Evolutionary conservation across 2,113 vertebrate species (phyloP).

Genomic region (Microtus richardsoni): DNA sequence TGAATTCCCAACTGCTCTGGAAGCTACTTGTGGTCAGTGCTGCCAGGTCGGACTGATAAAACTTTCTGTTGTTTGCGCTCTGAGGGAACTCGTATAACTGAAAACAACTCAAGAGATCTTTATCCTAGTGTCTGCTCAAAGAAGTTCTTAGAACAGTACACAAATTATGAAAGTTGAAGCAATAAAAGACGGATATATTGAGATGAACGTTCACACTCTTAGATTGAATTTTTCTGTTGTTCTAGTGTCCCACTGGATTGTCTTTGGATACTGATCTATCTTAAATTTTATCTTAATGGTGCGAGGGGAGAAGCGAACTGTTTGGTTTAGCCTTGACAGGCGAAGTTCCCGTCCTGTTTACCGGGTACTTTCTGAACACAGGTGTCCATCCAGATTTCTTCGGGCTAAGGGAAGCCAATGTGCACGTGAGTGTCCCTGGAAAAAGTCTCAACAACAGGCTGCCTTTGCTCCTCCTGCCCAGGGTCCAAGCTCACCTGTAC

Average conservation of each 20-base stretch:
- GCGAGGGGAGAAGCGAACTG: not conserved
- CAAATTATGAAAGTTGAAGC: constrained; percentile 48
- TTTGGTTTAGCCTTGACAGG: not conserved
- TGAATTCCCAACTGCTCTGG: not conserved
- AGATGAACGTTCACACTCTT: not conserved
- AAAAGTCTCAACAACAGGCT: not conserved
- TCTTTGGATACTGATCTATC: not conserved
- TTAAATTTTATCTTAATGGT: not conserved
- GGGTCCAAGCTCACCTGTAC: not conserved
- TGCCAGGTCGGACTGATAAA: not conserved
- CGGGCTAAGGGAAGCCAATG: not conserved
- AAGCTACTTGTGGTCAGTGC: not conserved
- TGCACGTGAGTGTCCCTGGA: not conserved
- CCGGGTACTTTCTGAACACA: not conserved
- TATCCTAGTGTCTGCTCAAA: constrained; percentile 9
- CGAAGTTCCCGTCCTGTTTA: not conserved
- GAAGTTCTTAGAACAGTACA: constrained; percentile 50
- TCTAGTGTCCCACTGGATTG: not conserved
- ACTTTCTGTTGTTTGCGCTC: not conserved
- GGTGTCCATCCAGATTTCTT: not conserved
- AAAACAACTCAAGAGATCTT: constrained; percentile 12
- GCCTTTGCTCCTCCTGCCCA: not conserved
- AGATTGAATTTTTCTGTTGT: constrained; percentile 7
- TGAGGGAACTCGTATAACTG: constrained; percentile 37
- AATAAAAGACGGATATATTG: not conserved